Base-by-base conservation (phyloP, 1,140 invertebrate species). In the Triops longicaudatus region DNA sequence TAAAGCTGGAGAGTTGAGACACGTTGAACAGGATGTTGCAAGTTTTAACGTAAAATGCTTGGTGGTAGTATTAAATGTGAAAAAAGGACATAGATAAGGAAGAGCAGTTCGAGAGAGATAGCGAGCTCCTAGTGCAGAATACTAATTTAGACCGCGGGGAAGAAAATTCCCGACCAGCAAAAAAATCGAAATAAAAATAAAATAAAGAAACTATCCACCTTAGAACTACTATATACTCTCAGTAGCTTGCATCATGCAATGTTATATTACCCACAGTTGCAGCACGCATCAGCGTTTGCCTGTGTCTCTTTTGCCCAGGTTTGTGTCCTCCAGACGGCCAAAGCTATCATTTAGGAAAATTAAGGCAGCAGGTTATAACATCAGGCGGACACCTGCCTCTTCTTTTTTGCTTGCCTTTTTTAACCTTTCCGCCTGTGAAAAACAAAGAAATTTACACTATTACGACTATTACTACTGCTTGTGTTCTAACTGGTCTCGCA, bases 261-360 rank as follows among this genome's bases (percentile, higher is more conserved):
- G 50, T 63, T 63, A 63, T 63, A 63, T 63, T 63, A 63, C 50
- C 50, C 6, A 63, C 50, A 22, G 50, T 63, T 63, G 50, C 50
- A 63, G 50, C 50, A 63, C 22, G 22, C 7, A 63, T n/a, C 5
- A 63, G 22, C 50, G 22, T 17, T 63, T 63, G 14, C 17, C 50
- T 63, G 50, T 63, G 50, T 63, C 50, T 63, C 50, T 63, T 63
- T 63, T 63, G 50, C 50, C 50, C 50, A 22, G 50, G 50, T 63
- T 63, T 63, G 50, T 22, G 50, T 63, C 50, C 50, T 63, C 50
- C 50, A 63, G 50, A 63, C 50, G n/a, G 50, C 50, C 50, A 63
- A 63, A 63, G 50, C 50, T 63, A 63, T 63, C 50, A 63, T 63
- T 63, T 63, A 63, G 50, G 50, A 63, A 63, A 14, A 63, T 63